Evolutionary conservation across 2,113 vertebrate species (phyloP).

Genomic region (Paralichthys olivaceus): DNA sequence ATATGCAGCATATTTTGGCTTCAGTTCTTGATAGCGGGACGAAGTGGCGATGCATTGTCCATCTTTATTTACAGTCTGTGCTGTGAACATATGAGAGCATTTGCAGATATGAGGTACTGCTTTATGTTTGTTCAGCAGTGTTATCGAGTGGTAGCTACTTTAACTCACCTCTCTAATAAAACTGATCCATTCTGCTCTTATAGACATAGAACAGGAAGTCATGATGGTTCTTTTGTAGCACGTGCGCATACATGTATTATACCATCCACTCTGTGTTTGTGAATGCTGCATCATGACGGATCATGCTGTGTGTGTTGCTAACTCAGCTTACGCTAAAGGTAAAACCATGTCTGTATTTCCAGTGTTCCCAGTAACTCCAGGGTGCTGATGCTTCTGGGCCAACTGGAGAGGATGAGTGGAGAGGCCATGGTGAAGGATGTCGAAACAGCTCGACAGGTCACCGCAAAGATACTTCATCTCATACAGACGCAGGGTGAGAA

Average conservation of each 20-base stretch:
- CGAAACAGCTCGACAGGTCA: conserved; percentile 88
- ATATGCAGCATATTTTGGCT: too few species aligned
- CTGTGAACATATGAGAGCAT: too few species aligned
- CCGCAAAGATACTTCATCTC: conserved; percentile 94
- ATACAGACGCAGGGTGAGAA: conserved; percentile 94
- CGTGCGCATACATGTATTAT: neutral
- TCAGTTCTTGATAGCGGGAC: too few species aligned
- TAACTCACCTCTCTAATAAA: conserved; percentile 1
- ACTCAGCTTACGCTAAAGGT: neutral
- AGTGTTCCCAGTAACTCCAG: conserved; percentile 90
- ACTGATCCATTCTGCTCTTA: neutral
- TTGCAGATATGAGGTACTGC: too few species aligned
- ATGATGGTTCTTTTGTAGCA: neutral
- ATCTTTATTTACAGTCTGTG: too few species aligned
- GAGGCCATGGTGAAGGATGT: conserved; percentile 82
- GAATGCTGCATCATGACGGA: conserved; percentile 3
- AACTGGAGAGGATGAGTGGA: conserved; percentile 91
- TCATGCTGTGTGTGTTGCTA: neutral
- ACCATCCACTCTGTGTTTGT: neutral
- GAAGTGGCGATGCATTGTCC: too few species aligned
- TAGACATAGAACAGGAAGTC: neutral
- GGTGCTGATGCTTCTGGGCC: conserved; percentile 88
- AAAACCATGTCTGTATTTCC: conserved; percentile 20
- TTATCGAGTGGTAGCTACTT: too few species aligned
- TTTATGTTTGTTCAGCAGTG: too few species aligned